Base-by-base conservation (phyloP, 2,888 invertebrate genomes). In the Choreutis nemorana region DNA sequence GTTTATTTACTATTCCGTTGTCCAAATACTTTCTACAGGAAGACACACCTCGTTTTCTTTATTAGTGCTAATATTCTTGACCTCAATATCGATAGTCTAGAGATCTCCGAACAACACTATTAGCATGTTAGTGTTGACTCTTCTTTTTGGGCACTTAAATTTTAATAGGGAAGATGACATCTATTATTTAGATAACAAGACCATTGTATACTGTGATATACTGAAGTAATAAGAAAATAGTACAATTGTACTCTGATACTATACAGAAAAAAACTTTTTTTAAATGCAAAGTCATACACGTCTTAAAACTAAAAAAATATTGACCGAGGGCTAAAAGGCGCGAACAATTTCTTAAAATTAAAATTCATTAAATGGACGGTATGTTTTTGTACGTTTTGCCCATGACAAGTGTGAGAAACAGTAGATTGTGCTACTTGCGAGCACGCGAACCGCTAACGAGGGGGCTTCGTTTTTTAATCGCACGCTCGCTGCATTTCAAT, bases 11-110 rank as follows among this genome's bases (percentile, higher is more conserved):
- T 12, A 15, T 40, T 32, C 33, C 55, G 48, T 63, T 68, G n/a
- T 64, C 54, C 45, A 35, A 41, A 49, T 59, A 51, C 68, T 75
- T 73, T 75, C 72, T 68, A 59, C 52, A 58, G 60, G 61, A 65
- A 65, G 56, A 41, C 48, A 18, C 20, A 16, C 42, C 40, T 44
- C 24, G 13, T 13, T 23, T 53, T n/a, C n/a, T n/a, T n/a, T 48
- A 55, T 53, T 53, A 51, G 59, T 59, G 68, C 60, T 71, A 72
- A 75, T 60, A 65, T 37, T 38, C 42, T 45, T 55, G 65, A 62
- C 70, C 70, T 46, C 56, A 40, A 63, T 68, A 50, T 55, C 44
- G 47, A 52, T 45, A 45, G 25, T 35, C n/a, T 8, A 9, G 8
- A 14, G 8, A 6, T 3, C 8, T 9, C 11, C 11, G 26, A 8